Evolutionary conservation across 2,797 vertebrate genomes (phyloP), one percentile per base, ranked within the genome.

Genomic region (Sardinella longiceps): DNA sequence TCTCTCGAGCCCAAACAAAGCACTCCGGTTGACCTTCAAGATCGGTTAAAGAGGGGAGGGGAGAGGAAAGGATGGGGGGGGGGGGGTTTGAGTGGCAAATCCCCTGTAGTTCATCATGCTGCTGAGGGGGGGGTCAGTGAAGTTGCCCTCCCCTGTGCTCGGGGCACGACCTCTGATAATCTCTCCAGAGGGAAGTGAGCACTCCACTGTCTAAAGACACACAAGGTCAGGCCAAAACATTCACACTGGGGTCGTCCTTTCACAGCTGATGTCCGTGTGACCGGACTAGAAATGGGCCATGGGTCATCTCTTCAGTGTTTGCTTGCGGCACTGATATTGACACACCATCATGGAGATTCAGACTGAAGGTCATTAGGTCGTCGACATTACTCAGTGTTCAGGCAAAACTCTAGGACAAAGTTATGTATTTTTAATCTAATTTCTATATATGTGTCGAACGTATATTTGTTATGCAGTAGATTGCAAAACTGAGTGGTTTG

Each of bases 1-100:
- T 82, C 6, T 81, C 74, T 1, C 88, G 39, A 48, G 82, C 81
- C 63, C 80, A 85, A 87, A 85, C 85, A 81, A 83, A 83, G 51
- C 77, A 25, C 18, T 39, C 81, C 51, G 28, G 33, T 81, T 85
- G 84, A 85, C 88, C 85, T 83, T 70, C 15, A 14, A 39, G 30
- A 80, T 77, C 70, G 20, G 70, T 37, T 77, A 37, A 77, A 18
- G 18, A 77, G 33, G 6, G 70, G 30, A 30, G 45, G 45, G 3
- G 9, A 45, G 45, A 9, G 45, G 45, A 11, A 10, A 9, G 12
- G 46, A 23, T 2, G 83, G 83, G 58, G 48, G 28, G 81, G 43
- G 84, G 66, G 82, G 43, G 43, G 43, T 43, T 1, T 81, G 48
- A 80, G 77, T 77, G 46, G 81, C 28, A 83, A 81, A 82, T 80